Conservation (phyloP, 64 coral and sea anemone genomes). For the Dendrophyllia cribrosa region DNA sequence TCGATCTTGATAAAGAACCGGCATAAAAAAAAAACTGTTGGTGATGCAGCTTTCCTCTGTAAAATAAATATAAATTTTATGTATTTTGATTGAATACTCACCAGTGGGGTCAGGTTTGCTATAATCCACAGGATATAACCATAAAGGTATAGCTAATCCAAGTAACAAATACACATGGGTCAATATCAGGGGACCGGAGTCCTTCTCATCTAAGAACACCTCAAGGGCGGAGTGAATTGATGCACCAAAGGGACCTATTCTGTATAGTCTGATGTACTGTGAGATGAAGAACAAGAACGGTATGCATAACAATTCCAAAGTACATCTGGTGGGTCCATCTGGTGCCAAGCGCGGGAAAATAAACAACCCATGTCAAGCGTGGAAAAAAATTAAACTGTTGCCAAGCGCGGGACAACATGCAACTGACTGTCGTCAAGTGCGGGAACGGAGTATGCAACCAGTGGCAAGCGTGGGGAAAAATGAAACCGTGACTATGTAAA, state of each 20-base stretch:
- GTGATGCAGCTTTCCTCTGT: too few species aligned
- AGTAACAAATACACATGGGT: conserved; percentile 91
- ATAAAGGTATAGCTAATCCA: conserved; percentile 86
- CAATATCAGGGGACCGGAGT: conserved; percentile 86
- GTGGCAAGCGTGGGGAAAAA: not conserved
- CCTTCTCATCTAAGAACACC: conserved; percentile 86
- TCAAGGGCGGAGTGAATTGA: conserved; percentile 60
- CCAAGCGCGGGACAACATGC: too few species aligned
- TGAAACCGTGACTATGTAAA: too few species aligned
- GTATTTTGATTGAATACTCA: not conserved
- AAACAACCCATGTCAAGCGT: too few species aligned
- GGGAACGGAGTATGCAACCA: not conserved
- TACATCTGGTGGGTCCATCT: too few species aligned
- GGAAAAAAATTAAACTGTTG: too few species aligned
- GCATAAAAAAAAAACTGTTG: too few species aligned
- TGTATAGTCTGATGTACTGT: conserved; percentile 79
- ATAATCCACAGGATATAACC: conserved; percentile 87
- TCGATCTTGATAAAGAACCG: too few species aligned
- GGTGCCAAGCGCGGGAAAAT: too few species aligned
- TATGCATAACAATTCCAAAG: not conserved
- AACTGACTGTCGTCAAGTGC: not conserved
- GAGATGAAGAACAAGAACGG: not conserved
- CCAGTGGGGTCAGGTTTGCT: conserved; percentile 14
- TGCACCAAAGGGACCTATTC: conserved; percentile 78
- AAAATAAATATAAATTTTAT: too few species aligned